Percentiles rank a stretch among this genome's conserved stretches.
Evolutionary conservation across 2,113 vertebrate species (phyloP).

Genomic region (Oryzias javanicus): DNA sequence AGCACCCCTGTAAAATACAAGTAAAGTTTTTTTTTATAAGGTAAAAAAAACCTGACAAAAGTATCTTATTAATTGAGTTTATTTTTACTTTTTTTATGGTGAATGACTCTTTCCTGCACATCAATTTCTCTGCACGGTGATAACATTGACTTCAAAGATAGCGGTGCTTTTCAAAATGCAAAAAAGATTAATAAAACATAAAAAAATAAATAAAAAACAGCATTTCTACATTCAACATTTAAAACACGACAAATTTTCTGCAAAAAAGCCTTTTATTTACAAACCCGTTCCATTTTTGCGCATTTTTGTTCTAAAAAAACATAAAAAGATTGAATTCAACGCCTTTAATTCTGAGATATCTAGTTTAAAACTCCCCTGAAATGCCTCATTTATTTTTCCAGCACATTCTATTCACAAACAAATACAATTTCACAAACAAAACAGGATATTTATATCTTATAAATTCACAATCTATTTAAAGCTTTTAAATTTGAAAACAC

Average conservation of each 20-base stretch:
- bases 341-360: constrained; percentile 35
- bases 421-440: constrained; percentile 65
- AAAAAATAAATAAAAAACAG: too few relatives aligned
- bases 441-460: constrained; percentile 78
- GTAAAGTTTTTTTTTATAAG: too few relatives aligned
- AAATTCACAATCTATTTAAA: constrained; percentile 75
- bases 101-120: too few relatives aligned
- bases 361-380: constrained; percentile 40
- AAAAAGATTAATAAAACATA: background rate
- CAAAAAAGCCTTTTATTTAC: constrained; percentile 79
- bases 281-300: constrained; percentile 58
- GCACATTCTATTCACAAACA: constrained; percentile 71
- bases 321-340: constrained; percentile 46
- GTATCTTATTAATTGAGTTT: too few relatives aligned
- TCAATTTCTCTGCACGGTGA: too few relatives aligned
- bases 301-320: constrained; percentile 44
- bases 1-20: too few relatives aligned
- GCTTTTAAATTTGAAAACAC: constrained; percentile 64
- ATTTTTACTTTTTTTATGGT: too few relatives aligned
- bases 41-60: too few relatives aligned
- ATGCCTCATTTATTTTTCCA: constrained; percentile 45
- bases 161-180: too few relatives aligned
- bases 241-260: constrained; percentile 37
- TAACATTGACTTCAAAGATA: too few relatives aligned
- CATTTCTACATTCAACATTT: constrained; percentile 9